Evolutionary conservation across 2,797 vertebrate species (phyloP), one percentile per base, ranked within the genome.

Genomic region (Channa striata): DNA sequence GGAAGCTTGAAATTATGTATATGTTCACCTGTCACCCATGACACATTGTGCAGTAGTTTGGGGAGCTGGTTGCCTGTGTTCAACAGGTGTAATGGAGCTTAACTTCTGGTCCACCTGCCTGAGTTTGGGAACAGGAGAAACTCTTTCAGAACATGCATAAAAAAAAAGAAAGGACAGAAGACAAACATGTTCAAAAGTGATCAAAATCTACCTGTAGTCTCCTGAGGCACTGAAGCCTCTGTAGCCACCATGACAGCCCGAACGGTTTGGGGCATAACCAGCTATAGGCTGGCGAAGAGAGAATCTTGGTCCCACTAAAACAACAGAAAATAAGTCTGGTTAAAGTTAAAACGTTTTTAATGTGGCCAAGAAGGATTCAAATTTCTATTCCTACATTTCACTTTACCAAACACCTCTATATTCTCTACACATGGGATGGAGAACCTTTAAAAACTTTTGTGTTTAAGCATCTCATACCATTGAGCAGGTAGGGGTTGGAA

Each of bases 281-380:
- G 51, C 36, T 53, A 87, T 60, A 11, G 97, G 97, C 65, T 97
- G 96, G 39, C 96, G 93, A 66, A 98, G 92, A 44, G 94, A 95
- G 25, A 92, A 93, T 84, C 94, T 94, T 11, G 95, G 95, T 65
- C 80, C 94, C 59, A 92, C 97, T 99, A 59, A 62, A 78, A 73
- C 56, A 53, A 79, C 5, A 4, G 1, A 61, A 20, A 20, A 47
- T 3, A 52, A 12, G 16, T 54, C 1, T 51, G 4, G 1, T 30
- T 30, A 30, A 1, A n/a, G 9, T 43, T 6, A 25, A 13, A 4
- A 20, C 37, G 19, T 30, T 30, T 4, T 30, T 4, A 30, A 30
- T 30, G 6, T 30, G 25, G 25, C 25, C 25, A 30, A 30, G 6
- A 30, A 30, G 25, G 6, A 30, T 30, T 30, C 6, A 30, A 30